A percentile compares a stretch with the other conserved stretches of the same genome.
phyloP scores from a whole-genome alignment of 2,113 vertebrate genomes.

The Nansenia antarctica region DNA sequence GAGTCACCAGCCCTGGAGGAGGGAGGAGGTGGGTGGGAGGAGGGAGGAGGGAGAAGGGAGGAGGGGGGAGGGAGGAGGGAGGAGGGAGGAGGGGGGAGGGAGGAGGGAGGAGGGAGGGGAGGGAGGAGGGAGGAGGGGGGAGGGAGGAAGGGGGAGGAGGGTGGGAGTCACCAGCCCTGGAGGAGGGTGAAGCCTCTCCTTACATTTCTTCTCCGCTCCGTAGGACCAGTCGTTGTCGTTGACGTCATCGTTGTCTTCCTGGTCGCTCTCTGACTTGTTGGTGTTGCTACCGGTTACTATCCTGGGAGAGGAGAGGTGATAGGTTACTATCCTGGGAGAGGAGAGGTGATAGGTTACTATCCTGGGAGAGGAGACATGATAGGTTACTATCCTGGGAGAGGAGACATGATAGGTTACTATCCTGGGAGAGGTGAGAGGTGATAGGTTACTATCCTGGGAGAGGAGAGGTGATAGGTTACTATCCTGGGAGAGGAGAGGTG shows the following conservation, averaged over 20 bases:
- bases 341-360: slow-evolving; percentile 89
- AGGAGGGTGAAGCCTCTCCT: too few relatives aligned
- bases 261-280: slow-evolving; percentile 98
- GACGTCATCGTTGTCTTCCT: slow-evolving; percentile 97
- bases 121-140: too few relatives aligned
- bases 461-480: slow-evolving; percentile 81
- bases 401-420: slow-evolving; percentile 89
- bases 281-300: slow-evolving; percentile 97
- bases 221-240: slow-evolving; percentile 99
- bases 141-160: neutral
- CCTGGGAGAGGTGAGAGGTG: slow-evolving; percentile 74
- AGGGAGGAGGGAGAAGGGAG: too few relatives aligned
- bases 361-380: slow-evolving; percentile 73
- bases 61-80: too few relatives aligned
- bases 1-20: too few relatives aligned
- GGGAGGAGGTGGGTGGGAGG: too few relatives aligned
- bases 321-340: slow-evolving; percentile 86
- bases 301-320: slow-evolving; percentile 62
- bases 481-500: slow-evolving; percentile 80
- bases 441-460: slow-evolving; percentile 87
- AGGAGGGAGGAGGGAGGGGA: too few relatives aligned
- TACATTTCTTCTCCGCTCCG: slow-evolving; percentile 97
- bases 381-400: slow-evolving; percentile 86
- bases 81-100: too few relatives aligned
- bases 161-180: neutral